Evolutionary conservation across 2,113 vertebrate genomes (phyloP).

Genomic region (Boleophthalmus pectinirostris): DNA sequence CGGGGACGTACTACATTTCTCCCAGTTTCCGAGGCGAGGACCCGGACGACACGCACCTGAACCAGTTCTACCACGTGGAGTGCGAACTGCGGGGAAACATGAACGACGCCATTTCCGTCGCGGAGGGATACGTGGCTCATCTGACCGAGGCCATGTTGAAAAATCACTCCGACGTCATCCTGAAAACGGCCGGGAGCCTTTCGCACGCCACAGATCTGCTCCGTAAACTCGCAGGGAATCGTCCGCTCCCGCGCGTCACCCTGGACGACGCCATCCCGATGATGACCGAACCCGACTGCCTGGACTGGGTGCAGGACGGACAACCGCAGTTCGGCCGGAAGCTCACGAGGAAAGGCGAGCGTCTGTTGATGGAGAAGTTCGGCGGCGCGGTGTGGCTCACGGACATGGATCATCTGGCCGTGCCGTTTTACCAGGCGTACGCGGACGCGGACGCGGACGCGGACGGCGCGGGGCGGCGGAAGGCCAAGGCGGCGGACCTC

Average conservation of each 20-base stretch:
- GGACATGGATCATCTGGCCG: conserved; percentile 80
- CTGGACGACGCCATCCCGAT: conserved; percentile 75
- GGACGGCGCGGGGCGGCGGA: too few species aligned
- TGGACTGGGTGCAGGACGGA: conserved; percentile 78
- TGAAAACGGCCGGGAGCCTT: conserved; percentile 70
- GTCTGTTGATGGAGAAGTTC: conserved; percentile 73
- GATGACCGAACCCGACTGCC: conserved; percentile 76
- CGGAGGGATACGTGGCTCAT: conserved; percentile 75
- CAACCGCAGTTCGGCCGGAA: conserved; percentile 78
- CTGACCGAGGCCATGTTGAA: conserved; percentile 75
- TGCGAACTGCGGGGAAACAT: conserved; percentile 79
- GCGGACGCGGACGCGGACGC: too few species aligned
- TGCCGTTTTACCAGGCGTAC: conserved; percentile 82
- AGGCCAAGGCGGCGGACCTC: conserved; percentile 80
- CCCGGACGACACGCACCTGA: conserved; percentile 79
- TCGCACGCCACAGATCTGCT: conserved; percentile 67
- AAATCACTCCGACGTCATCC: conserved; percentile 70
- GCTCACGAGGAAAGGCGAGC: conserved; percentile 79
- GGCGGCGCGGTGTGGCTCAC: conserved; percentile 78
- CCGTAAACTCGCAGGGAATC: conserved; percentile 56
- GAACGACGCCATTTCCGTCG: conserved; percentile 73
- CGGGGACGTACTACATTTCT: conserved; percentile 78
- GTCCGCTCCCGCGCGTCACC: conserved; percentile 69
- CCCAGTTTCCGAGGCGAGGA: conserved; percentile 81
- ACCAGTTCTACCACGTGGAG: conserved; percentile 82